Conservation (phyloP, 2,113 vertebrate species). For the Triplophysa tibetana region DNA sequence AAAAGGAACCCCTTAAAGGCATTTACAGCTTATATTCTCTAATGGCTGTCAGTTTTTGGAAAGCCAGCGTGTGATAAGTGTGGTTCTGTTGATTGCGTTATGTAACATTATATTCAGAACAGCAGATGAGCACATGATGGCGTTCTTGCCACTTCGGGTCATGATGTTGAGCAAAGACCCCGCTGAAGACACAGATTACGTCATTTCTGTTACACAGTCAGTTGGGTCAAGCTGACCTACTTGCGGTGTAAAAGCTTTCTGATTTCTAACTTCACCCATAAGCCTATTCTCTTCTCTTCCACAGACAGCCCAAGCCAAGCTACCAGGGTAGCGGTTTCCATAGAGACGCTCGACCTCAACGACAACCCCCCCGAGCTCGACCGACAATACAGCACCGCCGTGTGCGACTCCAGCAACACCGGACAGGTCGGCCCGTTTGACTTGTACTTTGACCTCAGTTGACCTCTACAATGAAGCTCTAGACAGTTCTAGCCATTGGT, state of each 20-base stretch:
- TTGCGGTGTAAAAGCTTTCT: slow-evolving; percentile 4
- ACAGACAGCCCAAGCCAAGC: slow-evolving; percentile 84
- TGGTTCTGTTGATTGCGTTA: slow-evolving; percentile 10
- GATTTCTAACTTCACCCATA: slow-evolving; percentile 12
- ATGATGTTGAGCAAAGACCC: slow-evolving; percentile 19
- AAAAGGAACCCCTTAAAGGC: not conserved
- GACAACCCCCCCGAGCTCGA: slow-evolving; percentile 88
- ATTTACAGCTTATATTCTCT: not conserved
- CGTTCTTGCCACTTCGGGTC: slow-evolving; percentile 1
- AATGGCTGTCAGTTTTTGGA: slow-evolving; percentile 8
- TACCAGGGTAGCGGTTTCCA: slow-evolving; percentile 80
- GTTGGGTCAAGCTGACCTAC: slow-evolving; percentile 17
- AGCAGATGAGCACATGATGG: slow-evolving; percentile 6
- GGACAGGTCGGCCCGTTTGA: slow-evolving; percentile 74
- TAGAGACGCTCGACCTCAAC: slow-evolving; percentile 88
- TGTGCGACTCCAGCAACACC: slow-evolving; percentile 82
- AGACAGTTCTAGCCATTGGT: no score
- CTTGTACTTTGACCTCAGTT: not conserved
- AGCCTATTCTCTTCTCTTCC: slow-evolving; percentile 34
- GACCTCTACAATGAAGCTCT: no score
- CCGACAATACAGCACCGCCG: slow-evolving; percentile 79
- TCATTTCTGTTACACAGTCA: slow-evolving; percentile 23
- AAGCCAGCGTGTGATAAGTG: not conserved
- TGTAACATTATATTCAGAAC: slow-evolving; percentile 13
- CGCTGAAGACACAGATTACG: not conserved